phyloP scores from a whole-genome alignment of 1,140 invertebrate genomes.

The Theocolax elegans region DNA sequence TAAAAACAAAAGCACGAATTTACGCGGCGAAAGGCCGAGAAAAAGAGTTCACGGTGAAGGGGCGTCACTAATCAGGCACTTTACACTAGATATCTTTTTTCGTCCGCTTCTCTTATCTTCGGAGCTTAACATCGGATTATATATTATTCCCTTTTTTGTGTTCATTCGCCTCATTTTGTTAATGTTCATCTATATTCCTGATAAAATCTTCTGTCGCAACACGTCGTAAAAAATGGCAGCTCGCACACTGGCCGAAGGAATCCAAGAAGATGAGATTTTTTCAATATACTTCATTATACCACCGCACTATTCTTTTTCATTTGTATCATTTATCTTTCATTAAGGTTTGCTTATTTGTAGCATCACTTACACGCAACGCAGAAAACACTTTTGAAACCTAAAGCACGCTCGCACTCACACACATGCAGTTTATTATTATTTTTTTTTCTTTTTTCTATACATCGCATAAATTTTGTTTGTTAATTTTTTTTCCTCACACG shows the following conservation, averaged over 20 bases:
- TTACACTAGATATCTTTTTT: slow-evolving; percentile 59
- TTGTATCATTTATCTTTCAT: slow-evolving; percentile 8
- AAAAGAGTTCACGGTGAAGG: slow-evolving; percentile 51
- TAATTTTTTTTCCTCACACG: not conserved
- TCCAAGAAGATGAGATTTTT: slow-evolving; percentile 2
- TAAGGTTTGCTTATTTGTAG: slow-evolving; percentile 16
- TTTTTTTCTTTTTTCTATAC: slow-evolving; percentile 26
- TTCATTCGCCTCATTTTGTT: slow-evolving; percentile 13
- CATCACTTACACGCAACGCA: slow-evolving; percentile 24
- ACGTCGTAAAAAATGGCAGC: slow-evolving; percentile 26
- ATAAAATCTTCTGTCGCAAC: not conserved
- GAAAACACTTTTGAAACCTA: slow-evolving; percentile 31
- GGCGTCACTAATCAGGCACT: slow-evolving; percentile 67
- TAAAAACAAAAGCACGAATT: slow-evolving; percentile 28
- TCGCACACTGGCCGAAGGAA: slow-evolving; percentile 20
- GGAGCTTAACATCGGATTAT: slow-evolving; percentile 17
- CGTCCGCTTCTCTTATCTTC: slow-evolving; percentile 37
- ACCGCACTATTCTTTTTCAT: slow-evolving; percentile 13
- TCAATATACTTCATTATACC: slow-evolving; percentile 18
- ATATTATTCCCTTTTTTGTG: not conserved
- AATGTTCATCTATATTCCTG: slow-evolving; percentile 14
- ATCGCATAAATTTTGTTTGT: not conserved
- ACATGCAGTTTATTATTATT: too few species aligned
- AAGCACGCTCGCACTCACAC: slow-evolving; percentile 36
- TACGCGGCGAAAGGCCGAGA: slow-evolving; percentile 43